phyloP scores from a whole-genome alignment of 2,113 vertebrate species.

The Pitta sordida region DNA sequence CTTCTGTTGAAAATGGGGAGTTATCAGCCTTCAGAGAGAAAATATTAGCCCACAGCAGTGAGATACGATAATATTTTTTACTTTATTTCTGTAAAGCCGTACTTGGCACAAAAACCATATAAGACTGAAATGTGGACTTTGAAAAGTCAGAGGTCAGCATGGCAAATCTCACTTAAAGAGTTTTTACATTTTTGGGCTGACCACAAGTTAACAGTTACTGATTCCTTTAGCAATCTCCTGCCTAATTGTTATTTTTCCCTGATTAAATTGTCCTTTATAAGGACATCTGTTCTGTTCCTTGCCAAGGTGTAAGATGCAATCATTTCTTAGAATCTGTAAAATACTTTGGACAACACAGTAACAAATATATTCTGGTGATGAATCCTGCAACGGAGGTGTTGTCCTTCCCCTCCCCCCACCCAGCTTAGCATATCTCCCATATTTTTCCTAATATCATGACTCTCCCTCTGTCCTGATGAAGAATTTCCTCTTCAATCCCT shows the following conservation, averaged over 20 bases:
- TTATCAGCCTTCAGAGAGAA: conserved; percentile 8
- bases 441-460: background rate
- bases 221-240: background rate
- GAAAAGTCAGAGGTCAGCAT: background rate
- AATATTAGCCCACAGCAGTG: background rate
- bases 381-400: background rate
- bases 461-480: background rate
- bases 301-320: conserved; percentile 43
- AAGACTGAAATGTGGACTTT: background rate
- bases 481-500: background rate
- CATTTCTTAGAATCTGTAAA: background rate
- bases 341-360: conserved; percentile 20
- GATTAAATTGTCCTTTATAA: conserved; percentile 42
- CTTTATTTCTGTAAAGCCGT: background rate
- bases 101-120: background rate
- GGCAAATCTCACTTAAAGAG: background rate
- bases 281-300: conserved; percentile 44
- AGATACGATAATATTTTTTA: background rate
- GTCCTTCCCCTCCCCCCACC: background rate
- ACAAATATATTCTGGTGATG: background rate
- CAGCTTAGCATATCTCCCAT: background rate
- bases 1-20: conserved; percentile 17
- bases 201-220: background rate
- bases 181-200: background rate
- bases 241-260: conserved; percentile 29